Evolutionary conservation across 2,888 invertebrate species (phyloP), one percentile per base, ranked within the genome.

Genomic region (Phengaris alcon): DNA sequence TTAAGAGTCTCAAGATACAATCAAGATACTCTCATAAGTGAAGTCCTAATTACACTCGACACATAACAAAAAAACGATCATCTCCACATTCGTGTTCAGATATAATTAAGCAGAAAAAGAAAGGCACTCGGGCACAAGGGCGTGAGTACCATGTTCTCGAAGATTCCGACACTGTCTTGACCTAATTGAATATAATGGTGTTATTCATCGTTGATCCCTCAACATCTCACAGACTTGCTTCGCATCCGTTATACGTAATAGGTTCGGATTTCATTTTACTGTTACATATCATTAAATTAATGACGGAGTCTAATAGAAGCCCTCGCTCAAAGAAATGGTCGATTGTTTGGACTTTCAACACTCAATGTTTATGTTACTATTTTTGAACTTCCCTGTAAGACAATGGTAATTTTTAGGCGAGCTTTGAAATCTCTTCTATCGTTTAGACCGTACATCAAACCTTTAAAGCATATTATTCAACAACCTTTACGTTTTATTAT

Each of bases 171-270:
- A 87, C 87, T 84, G 88, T 83, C 88, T 88, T 93, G 92, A 92
- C 93, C 93, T 89, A 92, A 92, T 93, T 93, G 90, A 90, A 90
- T 90, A 92, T 93, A 93, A 93, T 92, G 87, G 89, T 85, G 84
- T 90, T 90, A 90, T 92, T 88, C 89, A 86, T 84, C 85, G 85
- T 83, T 81, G 85, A 86, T 87, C 87, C 87, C 87, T 84, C 83
- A 85, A 84, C 86, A 85, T 84, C 85, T 87, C 86, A 89, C 86
- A 87, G 89, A 79, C 77, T 72, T 75, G 75, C 79, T 79, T 75
- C 79, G 77, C 77, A 77, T 77, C 79, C 78, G 79, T 79, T 78
- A 79, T 80, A 77, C 77, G 79, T 80, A 75, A 79, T 79, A 76
- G 75, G 76, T 83, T 78, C 82, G 81, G 80, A 85, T 87, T 87